phyloP scores from a whole-genome alignment of 2,888 invertebrate genomes.

The Nemapogon koenigi region DNA sequence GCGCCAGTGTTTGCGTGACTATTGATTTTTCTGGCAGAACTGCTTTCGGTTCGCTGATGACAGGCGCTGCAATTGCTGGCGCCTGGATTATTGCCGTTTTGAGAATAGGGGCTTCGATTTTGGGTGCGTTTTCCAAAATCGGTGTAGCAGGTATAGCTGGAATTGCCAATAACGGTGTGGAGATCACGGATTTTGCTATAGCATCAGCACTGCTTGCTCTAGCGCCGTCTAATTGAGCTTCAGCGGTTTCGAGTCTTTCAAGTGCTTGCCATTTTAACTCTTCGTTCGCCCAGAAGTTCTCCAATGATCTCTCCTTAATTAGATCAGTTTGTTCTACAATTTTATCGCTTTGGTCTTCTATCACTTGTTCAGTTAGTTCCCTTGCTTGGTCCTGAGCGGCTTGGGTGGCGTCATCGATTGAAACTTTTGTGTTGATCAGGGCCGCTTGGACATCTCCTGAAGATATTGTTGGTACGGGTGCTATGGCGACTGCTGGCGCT shows the following conservation, averaged over 20 bases:
- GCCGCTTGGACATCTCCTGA: constrained; percentile 49
- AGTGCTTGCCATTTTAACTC: constrained; percentile 50
- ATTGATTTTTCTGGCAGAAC: constrained; percentile 1
- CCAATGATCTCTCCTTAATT: constrained; percentile 25
- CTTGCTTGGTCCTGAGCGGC: constrained; percentile 21
- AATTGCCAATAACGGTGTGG: constrained; percentile 8
- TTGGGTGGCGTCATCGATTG: constrained; percentile 31
- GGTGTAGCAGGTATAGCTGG: not conserved
- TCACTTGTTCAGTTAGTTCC: constrained; percentile 25
- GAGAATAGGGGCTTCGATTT: not conserved
- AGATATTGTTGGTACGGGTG: constrained; percentile 28
- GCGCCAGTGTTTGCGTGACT: not conserved
- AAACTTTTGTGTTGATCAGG: constrained; percentile 41
- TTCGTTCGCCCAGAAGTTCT: constrained; percentile 30
- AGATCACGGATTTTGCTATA: constrained; percentile 25
- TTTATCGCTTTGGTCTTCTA: constrained; percentile 31
- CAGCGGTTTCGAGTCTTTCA: constrained; percentile 37
- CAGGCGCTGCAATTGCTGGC: not conserved
- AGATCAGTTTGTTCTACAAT: constrained; percentile 25
- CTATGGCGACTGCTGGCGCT: constrained; percentile 19
- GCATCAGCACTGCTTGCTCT: constrained; percentile 21
- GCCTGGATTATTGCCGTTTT: too few species aligned
- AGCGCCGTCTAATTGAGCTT: constrained; percentile 38
- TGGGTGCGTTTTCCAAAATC: not conserved
- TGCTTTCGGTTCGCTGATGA: not conserved